Base-by-base conservation (phyloP, 2,113 vertebrate species). In the Rhinogobius similis region DNA sequence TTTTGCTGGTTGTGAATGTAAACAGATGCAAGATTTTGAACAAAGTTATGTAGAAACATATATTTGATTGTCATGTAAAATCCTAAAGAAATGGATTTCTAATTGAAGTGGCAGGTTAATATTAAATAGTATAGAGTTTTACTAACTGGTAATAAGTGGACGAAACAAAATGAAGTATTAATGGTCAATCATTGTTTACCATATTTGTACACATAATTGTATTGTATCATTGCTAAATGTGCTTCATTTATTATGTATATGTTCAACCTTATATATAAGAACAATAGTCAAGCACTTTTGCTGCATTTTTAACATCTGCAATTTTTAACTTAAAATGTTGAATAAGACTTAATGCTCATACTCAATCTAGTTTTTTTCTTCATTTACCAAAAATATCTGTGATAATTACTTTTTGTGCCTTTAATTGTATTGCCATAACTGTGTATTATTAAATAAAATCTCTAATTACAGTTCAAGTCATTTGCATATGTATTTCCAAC, bases 381-480 rank as follows among this genome's bases (percentile, higher is more conserved):
- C 64, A 73, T 70, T 81, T 65, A 62, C 1, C n/a, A 71, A 85
- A 84, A 72, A 58, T 74, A 75, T 79, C 64, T 72, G 65, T 73
- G 72, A 88, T 82, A 77, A 73, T 82, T 78, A 62, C 68, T 80
- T 82, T 82, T 85, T 79, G 71, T 81, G 58, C 72, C 12, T 63
- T 78, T 79, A 83, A 82, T 85, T 86, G 72, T 61, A 66, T 65
- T 71, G 32, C 32, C 24, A 46, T 46, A 14, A 70, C 41, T 77
- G 72, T 52, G 72, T 53, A 62, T 80, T 82, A 82, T 86, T 74
- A 76, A 76, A 87, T 76, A 78, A 83, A 82, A 83, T 76, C 62
- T 85, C 81, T 79, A 87, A 86, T 87, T 86, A 74, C 70, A 70
- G 62, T 73, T 86, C 75, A 23, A 74, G 71, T 82, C 62, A 89